Percentiles rank a stretch among this genome's conserved stretches.
These are phyloP conservation scores for Microcebus jonahi DNA, from an alignment of 2,113 vertebrate genomes.

Conservation along the genomic window DNA sequence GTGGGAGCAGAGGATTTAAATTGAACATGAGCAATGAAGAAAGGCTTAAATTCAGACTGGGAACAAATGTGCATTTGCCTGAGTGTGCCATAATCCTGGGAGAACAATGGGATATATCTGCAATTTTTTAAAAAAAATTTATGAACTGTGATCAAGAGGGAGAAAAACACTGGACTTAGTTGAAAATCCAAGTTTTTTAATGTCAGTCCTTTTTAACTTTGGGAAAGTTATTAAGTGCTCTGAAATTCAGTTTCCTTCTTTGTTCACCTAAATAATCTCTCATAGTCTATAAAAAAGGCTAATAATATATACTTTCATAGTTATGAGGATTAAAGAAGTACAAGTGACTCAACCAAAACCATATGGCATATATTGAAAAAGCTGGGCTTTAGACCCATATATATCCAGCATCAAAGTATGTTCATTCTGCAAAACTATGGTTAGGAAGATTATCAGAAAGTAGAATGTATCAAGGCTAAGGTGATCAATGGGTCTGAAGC, in stretches of 20 bases:
- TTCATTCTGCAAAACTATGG: neutral
- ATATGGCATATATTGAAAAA: neutral
- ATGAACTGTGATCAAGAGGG: neutral
- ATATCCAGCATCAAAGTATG: too few species aligned
- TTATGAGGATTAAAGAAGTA: neutral
- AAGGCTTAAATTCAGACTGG: conserved; percentile 48
- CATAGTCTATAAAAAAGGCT: neutral
- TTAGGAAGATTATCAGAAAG: neutral
- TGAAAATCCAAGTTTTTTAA: neutral
- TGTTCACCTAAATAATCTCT: neutral
- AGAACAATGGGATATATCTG: conserved; percentile 17
- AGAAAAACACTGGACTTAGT: neutral
- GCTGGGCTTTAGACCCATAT: neutral
- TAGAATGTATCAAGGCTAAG: neutral
- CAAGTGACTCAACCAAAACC: neutral
- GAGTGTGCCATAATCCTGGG: neutral
- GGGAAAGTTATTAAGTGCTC: neutral
- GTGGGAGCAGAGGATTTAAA: conserved; percentile 58
- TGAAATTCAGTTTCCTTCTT: neutral
- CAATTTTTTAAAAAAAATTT: neutral
- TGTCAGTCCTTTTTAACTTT: conserved; percentile 26
- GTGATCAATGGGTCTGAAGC: neutral
- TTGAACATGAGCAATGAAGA: conserved; percentile 22
- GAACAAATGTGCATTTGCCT: neutral
- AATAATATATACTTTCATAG: neutral